These are phyloP conservation scores for Heliconius eleuchia DNA, from an alignment of 1,140 invertebrate species.

Conservation along the genomic window DNA sequence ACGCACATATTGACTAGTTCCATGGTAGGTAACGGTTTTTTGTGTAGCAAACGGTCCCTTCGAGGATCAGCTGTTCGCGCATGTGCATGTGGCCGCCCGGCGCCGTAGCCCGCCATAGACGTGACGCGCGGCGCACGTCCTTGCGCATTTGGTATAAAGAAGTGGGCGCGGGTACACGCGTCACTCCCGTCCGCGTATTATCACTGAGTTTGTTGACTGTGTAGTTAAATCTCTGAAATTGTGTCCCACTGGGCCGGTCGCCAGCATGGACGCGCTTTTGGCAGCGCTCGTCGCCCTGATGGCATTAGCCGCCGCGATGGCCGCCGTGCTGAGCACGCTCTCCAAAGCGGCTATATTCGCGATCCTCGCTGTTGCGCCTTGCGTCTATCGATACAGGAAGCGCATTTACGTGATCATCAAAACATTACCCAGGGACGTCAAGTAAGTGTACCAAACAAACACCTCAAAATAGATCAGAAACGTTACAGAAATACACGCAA, in stretches of 20 bases:
- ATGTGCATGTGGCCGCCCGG: constrained; percentile 71
- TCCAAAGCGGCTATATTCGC: constrained; percentile 82
- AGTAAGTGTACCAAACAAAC: constrained; percentile 71
- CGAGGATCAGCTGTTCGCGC: constrained; percentile 76
- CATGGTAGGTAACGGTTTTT: constrained; percentile 46
- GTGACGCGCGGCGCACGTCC: constrained; percentile 52
- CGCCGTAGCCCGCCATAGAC: constrained; percentile 59
- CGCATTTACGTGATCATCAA: constrained; percentile 82
- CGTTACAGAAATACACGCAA: not conserved
- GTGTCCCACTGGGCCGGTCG: constrained; percentile 66
- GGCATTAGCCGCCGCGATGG: constrained; percentile 81
- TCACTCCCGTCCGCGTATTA: constrained; percentile 45
- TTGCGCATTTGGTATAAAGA: constrained; percentile 62
- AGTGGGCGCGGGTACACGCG: constrained; percentile 53
- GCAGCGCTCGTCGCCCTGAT: constrained; percentile 81
- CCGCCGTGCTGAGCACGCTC: constrained; percentile 80
- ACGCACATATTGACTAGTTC: constrained; percentile 28
- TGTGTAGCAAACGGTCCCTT: constrained; percentile 49
- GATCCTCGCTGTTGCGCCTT: constrained; percentile 80
- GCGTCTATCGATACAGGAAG: constrained; percentile 81
- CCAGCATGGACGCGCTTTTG: constrained; percentile 81
- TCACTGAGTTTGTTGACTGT: constrained; percentile 51
- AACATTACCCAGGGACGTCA: constrained; percentile 82
- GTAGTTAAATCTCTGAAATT: constrained; percentile 46
- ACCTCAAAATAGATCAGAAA: not conserved